phyloP scores from a whole-genome alignment of 2,888 invertebrate genomes.

The Agrochola circellaris region DNA sequence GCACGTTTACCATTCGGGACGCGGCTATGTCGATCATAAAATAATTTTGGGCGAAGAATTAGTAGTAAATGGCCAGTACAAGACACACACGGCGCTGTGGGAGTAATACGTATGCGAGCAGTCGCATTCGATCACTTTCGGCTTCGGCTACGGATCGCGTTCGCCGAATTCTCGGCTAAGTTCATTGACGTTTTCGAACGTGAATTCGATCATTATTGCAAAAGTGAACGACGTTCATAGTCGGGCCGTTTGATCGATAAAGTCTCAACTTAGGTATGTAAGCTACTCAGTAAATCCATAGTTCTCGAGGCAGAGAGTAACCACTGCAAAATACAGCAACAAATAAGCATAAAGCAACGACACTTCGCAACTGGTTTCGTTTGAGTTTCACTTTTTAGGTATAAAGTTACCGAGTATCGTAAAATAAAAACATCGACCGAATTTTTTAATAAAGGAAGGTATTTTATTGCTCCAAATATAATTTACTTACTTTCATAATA shows the following conservation, averaged over 20 bases:
- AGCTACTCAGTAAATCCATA: constrained; percentile 18
- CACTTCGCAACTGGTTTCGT: constrained; percentile 47
- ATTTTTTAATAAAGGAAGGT: constrained; percentile 47
- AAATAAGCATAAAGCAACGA: constrained; percentile 46
- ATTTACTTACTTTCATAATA: constrained; percentile 76
- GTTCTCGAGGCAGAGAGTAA: constrained; percentile 1
- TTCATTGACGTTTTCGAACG: constrained; percentile 70
- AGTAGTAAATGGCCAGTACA: constrained; percentile 77
- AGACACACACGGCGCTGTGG: constrained; percentile 76
- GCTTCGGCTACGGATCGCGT: constrained; percentile 63
- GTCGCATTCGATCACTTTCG: constrained; percentile 69
- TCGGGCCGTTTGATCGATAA: constrained; percentile 69
- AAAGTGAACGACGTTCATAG: constrained; percentile 48
- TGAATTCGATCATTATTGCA: constrained; percentile 65
- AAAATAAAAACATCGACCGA: constrained; percentile 46
- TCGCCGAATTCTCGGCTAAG: constrained; percentile 69
- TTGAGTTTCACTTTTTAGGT: constrained; percentile 49
- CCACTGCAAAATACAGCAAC: constrained; percentile 32
- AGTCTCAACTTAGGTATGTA: constrained; percentile 37
- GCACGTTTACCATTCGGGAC: constrained; percentile 85
- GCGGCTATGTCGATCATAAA: constrained; percentile 83
- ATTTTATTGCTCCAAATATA: constrained; percentile 67
- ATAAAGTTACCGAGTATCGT: constrained; percentile 56
- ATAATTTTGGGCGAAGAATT: constrained; percentile 85
- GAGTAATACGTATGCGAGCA: constrained; percentile 61